Evolutionary conservation across 2,888 invertebrate species (phyloP), one percentile per base, ranked within the genome.

Genomic region (Phanerotoma sp.): DNA sequence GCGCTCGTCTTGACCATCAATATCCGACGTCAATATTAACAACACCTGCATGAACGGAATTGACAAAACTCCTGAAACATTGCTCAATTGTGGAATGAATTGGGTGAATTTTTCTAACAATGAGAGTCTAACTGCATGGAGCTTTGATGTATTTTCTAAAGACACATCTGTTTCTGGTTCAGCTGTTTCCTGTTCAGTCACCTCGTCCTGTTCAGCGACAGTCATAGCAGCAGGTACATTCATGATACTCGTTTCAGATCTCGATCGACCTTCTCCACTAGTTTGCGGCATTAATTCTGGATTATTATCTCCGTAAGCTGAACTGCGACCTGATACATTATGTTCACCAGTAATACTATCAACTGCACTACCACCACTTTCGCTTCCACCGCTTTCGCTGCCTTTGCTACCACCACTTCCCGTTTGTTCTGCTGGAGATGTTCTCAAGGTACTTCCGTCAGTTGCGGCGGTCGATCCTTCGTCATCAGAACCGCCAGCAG

Each of bases 31-130:
- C 49, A 96, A 79, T 89, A 95, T 93, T 9, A 95, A 81, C 4
- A 96, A 83, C 18, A 92, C 90, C 84, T 96, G 96, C 75, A 96
- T 87, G 70, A 93, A 92, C 0, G 96, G 96, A 71, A 96, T 92
- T 16, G 91, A 88, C 57, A 92, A 82, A 6, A 92, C 86, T 2
- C 96, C 96, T 18, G 90, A 90, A 59, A 91, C 84, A 42, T 85
- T 81, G 1, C 88, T 83, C 51, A 96, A 79, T 45, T 86, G 84
- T 0, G 90, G 89, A 64, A 96, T 80, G 62, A 91, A 87, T 56
- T 88, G 86, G 45, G 93, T 83, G 38, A 93, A 83, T 59, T 86
- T 85, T 49, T 90, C 87, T 33, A 94, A 78, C 48, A 94, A 79
- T 18, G 88, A 82, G 46, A 91, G 77, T 1, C 89, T 81, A 42